Evolutionary conservation across 2,113 vertebrate genomes (phyloP).

Genomic region (Tragelaphus buxtoni): DNA sequence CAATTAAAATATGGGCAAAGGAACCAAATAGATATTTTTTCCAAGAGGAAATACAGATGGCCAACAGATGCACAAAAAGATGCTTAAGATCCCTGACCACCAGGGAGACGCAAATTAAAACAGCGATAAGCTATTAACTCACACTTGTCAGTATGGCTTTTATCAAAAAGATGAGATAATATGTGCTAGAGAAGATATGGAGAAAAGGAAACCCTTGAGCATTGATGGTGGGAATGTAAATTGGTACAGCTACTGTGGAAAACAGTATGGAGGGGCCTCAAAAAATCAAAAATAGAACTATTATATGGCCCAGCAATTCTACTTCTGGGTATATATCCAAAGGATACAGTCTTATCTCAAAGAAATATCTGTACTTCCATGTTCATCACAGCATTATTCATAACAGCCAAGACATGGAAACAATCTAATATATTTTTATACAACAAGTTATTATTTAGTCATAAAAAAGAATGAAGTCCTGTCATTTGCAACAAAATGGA

Average conservation of each 20-base stretch:
- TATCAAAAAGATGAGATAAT: background rate
- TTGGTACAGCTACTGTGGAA: background rate
- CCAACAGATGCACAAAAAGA: background rate
- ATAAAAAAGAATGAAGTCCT: background rate
- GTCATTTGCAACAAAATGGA: background rate
- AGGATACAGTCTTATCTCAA: background rate
- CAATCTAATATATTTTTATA: background rate
- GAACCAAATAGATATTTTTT: background rate
- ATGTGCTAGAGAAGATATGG: background rate
- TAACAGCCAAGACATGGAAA: background rate
- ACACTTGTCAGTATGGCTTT: background rate
- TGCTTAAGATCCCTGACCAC: background rate
- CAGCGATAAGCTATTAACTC: background rate
- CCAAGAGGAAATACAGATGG: background rate
- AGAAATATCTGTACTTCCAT: background rate
- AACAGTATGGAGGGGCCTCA: background rate
- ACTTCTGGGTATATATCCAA: background rate
- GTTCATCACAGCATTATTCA: background rate
- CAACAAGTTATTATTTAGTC: background rate
- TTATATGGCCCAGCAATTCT: background rate
- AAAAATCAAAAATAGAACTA: background rate
- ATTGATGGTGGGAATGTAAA: background rate
- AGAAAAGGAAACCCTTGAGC: background rate
- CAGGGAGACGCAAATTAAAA: background rate
- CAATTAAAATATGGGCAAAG: background rate